Base-by-base conservation (phyloP, 2,888 invertebrate genomes). In the Latheticus oryzae region DNA sequence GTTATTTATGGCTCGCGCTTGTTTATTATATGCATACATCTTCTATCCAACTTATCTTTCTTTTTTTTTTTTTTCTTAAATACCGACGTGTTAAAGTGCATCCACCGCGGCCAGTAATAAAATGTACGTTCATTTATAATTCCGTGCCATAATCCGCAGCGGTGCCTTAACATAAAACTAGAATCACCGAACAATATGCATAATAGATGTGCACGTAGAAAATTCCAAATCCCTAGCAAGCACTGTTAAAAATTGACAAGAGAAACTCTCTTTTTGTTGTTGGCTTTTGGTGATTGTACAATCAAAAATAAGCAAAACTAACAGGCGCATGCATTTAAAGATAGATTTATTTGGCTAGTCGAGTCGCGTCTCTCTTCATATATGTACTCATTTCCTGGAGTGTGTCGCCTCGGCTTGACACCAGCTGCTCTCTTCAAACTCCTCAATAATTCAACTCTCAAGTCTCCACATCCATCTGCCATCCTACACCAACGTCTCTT, bases 381-480 rank as follows among this genome's bases (percentile, higher is more conserved):
- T 48, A 53, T 68, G 68, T 70, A 70, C 68, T 66, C 65, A 68
- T 70, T 66, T 69, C 64, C 50, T 64, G 56, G 64, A 68, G 68
- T 66, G 65, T 66, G 66, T 69, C 64, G 35, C 23, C 47, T 51
- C 50, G 32, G 15, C 33, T n/a, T 43, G 58, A 57, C 58, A 58
- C 58, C 58, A 58, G 53, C 53, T 58, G 58, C 54, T 58, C 53
- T 28, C 42, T 17, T 33, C 38, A 30, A 53, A 40, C 50, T 48
- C 42, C 30, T 58, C 58, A 48, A 58, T 58, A 58, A 58, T 58
- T 58, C 58, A 58, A 28, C 26, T 35, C 15, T 48, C 24, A 50
- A 50, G 50, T 40, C 50, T 50, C 42, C 42, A 42, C 48, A 56
- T 56, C 56, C 56, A 56, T 56, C 48, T 56, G 56, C 30, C 50